A percentile compares a stretch with the other conserved stretches of the same genome.
Evolutionary conservation across 2,797 vertebrate species (phyloP).

Genomic region (Rhinoraja longicauda): DNA sequence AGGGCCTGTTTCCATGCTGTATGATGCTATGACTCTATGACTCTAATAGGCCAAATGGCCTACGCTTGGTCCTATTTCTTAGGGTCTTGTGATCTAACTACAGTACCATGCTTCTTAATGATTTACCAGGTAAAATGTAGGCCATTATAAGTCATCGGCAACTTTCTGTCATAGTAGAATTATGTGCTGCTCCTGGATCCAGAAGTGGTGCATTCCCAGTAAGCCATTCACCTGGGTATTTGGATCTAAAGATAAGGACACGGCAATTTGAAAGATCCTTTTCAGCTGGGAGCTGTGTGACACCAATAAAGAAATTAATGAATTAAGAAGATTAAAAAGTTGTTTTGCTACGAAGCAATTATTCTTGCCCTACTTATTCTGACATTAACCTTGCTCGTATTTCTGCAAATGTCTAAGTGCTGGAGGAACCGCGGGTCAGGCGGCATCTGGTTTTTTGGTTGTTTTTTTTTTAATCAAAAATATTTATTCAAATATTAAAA

Average conservation of each 20-base stretch:
- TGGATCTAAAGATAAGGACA: slow-evolving; percentile 14
- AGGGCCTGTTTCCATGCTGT: no score
- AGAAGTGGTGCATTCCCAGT: not conserved
- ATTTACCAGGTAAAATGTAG: not conserved
- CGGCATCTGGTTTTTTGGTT: no score
- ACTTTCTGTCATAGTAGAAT: not conserved
- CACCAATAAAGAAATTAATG: slow-evolving; percentile 25
- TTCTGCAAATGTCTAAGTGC: not conserved
- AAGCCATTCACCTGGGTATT: slow-evolving; percentile 14
- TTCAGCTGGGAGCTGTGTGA: slow-evolving; percentile 9
- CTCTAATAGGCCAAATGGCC: no score
- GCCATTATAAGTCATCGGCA: not conserved
- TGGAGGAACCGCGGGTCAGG: no score
- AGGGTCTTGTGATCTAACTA: no score
- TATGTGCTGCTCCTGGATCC: not conserved
- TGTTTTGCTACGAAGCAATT: not conserved
- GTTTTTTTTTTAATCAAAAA: no score
- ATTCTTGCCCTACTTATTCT: slow-evolving; percentile 6
- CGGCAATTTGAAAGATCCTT: not conserved
- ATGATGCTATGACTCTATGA: no score
- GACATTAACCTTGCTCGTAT: not conserved
- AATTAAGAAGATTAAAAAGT: slow-evolving; percentile 20
- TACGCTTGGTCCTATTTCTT: no score
- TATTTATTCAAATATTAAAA: no score
- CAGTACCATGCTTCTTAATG: not conserved